Base-by-base conservation (phyloP, 2,888 invertebrate genomes). In the Drosophila mimetica region DNA sequence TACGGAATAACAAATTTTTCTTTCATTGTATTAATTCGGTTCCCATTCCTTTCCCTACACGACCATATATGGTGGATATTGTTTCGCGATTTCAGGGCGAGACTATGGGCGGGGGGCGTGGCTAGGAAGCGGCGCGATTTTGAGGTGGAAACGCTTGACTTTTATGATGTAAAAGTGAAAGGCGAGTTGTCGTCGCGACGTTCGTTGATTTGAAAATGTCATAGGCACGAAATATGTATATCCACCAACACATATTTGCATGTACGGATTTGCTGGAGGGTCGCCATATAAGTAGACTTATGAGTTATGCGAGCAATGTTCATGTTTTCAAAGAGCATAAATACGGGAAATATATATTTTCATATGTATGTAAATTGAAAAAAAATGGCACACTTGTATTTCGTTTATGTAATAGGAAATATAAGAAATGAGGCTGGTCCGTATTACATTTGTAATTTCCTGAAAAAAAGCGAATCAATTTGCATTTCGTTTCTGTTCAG, bases 131-230 rank as follows among this genome's bases (percentile, higher is more conserved):
- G 37, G 67, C 41, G 50, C 63, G 64, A 63, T 22, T 37, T 72
- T 36, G 64, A 70, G 74, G 47, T 65, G 65, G 66, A 28, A 20
- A 32, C 47, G 18, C 61, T 41, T 60, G 72, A 71, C 65, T 74
- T 52, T 66, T 74, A 57, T 65, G 74, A 74, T 63, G 63, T 61
- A 72, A 78, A 81, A 74, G 86, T 71, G 76, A 81, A 81, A 82
- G 79, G 65, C 67, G 61, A 77, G 55, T 79, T 64, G 61, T 57
- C 58, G 55, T 67, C 66, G 66, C 55, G 20, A 54, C 48, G 78
- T 58, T 54, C 47, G 67, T 74, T 84, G 85, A 87, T 81, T 85
- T 87, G 66, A 70, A 84, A 73, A 75, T 77, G 87, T 71, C 73
- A 67, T 60, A 71, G 70, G 46, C 86, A 67, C 22, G 20, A 42